Percentiles rank a stretch among this genome's conserved stretches.
Evolutionary conservation across 2,888 invertebrate species (phyloP).

Genomic region (Aethes cnicana): DNA sequence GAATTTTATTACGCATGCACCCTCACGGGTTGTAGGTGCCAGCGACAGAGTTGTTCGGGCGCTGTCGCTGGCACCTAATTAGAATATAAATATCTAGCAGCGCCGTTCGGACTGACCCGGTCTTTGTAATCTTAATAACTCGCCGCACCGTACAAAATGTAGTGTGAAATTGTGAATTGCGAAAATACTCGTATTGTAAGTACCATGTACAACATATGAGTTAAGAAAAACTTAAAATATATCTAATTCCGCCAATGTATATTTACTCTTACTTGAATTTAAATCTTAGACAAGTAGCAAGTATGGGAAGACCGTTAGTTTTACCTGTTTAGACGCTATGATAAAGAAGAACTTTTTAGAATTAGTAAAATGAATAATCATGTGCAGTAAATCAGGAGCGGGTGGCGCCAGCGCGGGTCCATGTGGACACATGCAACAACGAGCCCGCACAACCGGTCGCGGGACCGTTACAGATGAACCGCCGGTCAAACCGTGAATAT

Average conservation of each 20-base stretch:
- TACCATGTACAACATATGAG: no score
- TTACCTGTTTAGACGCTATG: no score
- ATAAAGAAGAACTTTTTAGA: no score
- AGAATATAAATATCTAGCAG: slow-evolving; percentile 73
- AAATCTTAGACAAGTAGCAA: no score
- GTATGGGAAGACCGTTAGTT: no score
- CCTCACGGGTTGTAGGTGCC: slow-evolving; percentile 57
- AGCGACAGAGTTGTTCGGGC: no score
- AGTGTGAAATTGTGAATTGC: slow-evolving; percentile 4
- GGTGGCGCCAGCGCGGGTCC: slow-evolving; percentile 41
- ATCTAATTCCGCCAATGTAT: no score
- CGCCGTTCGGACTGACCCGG: slow-evolving; percentile 69
- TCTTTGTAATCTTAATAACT: slow-evolving; percentile 68
- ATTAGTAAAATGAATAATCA: no score
- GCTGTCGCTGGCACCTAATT: slow-evolving; percentile 70
- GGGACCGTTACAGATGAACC: slow-evolving; percentile 79
- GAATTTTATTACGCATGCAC: slow-evolving; percentile 76
- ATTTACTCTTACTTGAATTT: not conserved
- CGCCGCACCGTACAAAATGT: slow-evolving; percentile 47
- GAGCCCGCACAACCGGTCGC: slow-evolving; percentile 73
- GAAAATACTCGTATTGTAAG: not conserved
- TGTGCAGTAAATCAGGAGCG: not conserved
- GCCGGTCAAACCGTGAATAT: slow-evolving; percentile 70
- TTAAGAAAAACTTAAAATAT: no score
- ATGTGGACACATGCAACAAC: slow-evolving; percentile 72